Conservation (phyloP, 2,113 vertebrate species). For the Gallinago jamesoni region DNA sequence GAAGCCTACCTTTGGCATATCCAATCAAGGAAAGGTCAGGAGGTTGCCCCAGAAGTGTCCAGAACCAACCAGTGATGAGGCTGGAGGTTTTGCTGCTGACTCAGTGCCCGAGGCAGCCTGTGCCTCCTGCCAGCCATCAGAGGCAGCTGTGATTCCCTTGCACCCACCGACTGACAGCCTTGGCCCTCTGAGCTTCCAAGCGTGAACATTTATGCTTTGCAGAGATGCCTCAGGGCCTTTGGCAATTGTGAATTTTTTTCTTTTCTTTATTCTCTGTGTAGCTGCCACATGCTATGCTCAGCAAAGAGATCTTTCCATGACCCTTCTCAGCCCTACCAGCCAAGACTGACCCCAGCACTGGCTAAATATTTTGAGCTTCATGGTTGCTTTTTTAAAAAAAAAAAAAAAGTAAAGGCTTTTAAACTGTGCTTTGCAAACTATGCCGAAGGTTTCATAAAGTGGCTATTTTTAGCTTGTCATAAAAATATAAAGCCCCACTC, state of each 20-base stretch:
- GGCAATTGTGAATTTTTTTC: background rate
- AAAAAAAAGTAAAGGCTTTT: background rate
- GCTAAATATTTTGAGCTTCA: background rate
- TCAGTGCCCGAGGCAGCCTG: background rate
- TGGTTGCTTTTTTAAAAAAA: background rate
- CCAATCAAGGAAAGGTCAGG: background rate
- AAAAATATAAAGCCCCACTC: conserved; percentile 19
- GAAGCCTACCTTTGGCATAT: background rate
- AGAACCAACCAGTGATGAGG: background rate
- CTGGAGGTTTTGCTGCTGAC: background rate
- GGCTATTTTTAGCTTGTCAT: conserved; percentile 53
- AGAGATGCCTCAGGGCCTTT: background rate
- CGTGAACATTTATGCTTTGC: background rate
- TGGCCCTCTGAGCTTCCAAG: background rate
- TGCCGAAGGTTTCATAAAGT: background rate
- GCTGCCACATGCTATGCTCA: background rate
- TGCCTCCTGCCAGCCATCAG: background rate
- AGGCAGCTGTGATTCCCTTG: background rate
- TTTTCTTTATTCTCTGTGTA: background rate
- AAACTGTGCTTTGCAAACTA: conserved; percentile 4
- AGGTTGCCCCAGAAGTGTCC: background rate
- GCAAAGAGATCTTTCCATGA: background rate
- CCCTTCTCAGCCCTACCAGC: background rate
- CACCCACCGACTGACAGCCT: background rate
- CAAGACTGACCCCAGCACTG: background rate